Percentiles rank a stretch among this genome's conserved stretches.
Evolutionary conservation across 2,113 vertebrate species (phyloP).

Genomic region (Dasypus novemcinctus): DNA sequence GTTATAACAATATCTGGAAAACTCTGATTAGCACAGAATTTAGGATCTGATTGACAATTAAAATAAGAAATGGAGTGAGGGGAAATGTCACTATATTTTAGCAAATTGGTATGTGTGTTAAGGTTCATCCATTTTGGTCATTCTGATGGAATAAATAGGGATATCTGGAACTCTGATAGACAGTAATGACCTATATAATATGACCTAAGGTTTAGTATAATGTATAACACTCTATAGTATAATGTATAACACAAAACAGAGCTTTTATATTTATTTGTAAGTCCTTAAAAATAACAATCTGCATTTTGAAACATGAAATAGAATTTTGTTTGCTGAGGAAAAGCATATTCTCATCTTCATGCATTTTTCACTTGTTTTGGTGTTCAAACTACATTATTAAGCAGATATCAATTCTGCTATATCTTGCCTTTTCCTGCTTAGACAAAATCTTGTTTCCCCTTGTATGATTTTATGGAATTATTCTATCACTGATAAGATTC

Average conservation of each 20-base stretch:
- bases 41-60: not conserved
- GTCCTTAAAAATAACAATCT: constrained; percentile 24
- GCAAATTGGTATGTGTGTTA: not conserved
- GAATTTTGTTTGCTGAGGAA: not conserved
- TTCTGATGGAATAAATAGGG: not conserved
- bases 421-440: constrained; percentile 44
- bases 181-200: not conserved
- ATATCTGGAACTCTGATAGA: not conserved
- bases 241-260: not conserved
- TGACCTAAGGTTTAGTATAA: not conserved
- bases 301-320: not conserved
- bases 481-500: constrained; percentile 33
- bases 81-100: not conserved
- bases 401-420: not conserved
- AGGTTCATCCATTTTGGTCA: not conserved
- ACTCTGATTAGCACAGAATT: not conserved
- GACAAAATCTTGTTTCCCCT: not conserved
- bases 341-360: not conserved
- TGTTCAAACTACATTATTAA: constrained; percentile 22
- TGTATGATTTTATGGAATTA: constrained; percentile 26
- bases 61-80: not conserved
- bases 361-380: constrained; percentile 28
- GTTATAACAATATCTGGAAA: not conserved
- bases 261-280: not conserved
- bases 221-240: not conserved